Evolutionary conservation across 2,888 invertebrate genomes (phyloP).

Genomic region (Smittia aterrima): DNA sequence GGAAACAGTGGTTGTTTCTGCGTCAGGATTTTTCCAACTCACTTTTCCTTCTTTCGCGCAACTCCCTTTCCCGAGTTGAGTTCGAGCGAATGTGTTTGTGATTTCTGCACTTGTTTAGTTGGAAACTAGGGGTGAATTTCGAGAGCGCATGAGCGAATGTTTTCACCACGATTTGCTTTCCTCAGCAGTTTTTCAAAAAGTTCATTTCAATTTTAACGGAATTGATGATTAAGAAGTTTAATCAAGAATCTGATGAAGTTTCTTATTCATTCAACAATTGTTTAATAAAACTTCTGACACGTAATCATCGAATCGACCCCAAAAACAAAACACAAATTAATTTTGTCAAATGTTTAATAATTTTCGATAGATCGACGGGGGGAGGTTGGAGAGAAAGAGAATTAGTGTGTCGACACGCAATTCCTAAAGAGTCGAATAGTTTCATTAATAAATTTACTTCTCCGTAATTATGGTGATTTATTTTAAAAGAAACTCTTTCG

Average conservation of each 20-base stretch:
- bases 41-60: conserved; percentile 19
- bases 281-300: no score
- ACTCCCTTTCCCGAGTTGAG: conserved; percentile 25
- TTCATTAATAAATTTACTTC: conserved; percentile 15
- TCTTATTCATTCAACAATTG: no score
- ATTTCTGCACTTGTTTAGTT: neutral
- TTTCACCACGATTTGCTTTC: conserved; percentile 6
- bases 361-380: conserved; percentile 28
- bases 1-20: conserved; percentile 40
- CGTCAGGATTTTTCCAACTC: conserved; percentile 31
- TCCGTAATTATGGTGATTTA: conserved; percentile 40
- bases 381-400: neutral
- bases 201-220: neutral
- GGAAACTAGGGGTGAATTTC: conserved; percentile 8
- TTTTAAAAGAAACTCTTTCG: conserved; percentile 39
- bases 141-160: neutral
- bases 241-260: no score
- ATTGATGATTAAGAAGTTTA: no score
- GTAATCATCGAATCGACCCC: no score
- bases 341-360: conserved; percentile 41
- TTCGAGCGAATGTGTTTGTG: neutral
- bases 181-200: neutral
- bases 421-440: neutral
- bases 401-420: conserved; percentile 37
- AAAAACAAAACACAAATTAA: conserved; percentile 40